Evolutionary conservation across 2,113 vertebrate genomes (phyloP).

Genomic region (Oenanthe melanoleuca): DNA sequence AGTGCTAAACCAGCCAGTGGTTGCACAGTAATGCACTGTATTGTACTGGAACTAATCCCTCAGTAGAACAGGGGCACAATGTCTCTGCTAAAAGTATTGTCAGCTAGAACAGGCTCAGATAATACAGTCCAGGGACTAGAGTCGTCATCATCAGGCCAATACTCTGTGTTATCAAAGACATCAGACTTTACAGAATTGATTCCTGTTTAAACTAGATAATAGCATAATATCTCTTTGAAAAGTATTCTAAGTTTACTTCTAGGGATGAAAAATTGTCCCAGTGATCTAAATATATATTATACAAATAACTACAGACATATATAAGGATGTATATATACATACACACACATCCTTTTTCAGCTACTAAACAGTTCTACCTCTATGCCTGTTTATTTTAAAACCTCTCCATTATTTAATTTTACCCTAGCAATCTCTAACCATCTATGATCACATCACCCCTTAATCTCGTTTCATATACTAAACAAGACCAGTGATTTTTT

Average conservation of each 20-base stretch:
- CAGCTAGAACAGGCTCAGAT: background rate
- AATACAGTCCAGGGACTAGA: background rate
- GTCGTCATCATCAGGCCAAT: background rate
- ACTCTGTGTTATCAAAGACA: background rate
- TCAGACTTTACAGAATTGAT: background rate
- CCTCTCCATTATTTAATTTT: background rate
- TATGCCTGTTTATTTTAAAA: background rate
- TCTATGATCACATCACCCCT: background rate
- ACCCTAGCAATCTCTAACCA: background rate
- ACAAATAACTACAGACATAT: background rate
- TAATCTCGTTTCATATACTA: background rate
- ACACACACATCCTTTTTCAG: background rate
- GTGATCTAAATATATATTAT: background rate
- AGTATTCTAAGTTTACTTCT: background rate
- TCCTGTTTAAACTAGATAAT: background rate
- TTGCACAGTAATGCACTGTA: background rate
- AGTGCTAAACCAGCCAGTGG: background rate
- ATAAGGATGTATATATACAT: background rate
- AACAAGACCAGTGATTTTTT: background rate
- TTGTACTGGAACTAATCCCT: conserved; percentile 27
- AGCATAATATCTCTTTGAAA: background rate
- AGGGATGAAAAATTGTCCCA: background rate
- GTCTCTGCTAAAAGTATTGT: background rate
- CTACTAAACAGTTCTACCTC: background rate
- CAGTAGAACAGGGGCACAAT: background rate